Evolutionary conservation across 2,888 invertebrate genomes (phyloP).

Genomic region (Epinotia demarniana): DNA sequence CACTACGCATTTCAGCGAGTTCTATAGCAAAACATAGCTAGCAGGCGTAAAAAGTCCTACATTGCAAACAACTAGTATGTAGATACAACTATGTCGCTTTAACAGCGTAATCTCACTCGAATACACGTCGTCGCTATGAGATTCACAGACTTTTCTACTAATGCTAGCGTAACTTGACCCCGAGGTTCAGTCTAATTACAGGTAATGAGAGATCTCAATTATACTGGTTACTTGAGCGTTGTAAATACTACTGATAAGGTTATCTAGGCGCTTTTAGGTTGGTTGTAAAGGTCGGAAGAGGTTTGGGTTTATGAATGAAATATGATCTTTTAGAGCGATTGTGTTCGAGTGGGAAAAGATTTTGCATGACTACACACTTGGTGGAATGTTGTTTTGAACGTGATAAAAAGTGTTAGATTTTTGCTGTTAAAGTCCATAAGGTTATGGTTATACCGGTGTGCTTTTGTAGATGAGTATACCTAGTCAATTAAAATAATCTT

Average conservation of each 20-base stretch:
- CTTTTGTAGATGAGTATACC: no score
- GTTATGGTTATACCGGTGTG: no score
- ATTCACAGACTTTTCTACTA: background rate
- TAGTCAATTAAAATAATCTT: no score
- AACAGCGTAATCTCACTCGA: slow-evolving; percentile 1
- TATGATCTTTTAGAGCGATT: background rate
- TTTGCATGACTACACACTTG: slow-evolving; percentile 4
- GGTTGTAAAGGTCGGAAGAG: background rate
- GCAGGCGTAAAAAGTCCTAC: background rate
- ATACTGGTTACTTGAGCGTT: background rate
- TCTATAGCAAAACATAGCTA: background rate
- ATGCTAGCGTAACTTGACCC: background rate
- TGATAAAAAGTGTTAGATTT: background rate
- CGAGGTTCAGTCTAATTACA: background rate
- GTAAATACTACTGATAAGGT: slow-evolving; percentile 4
- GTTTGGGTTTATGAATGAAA: background rate
- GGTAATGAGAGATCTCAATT: background rate
- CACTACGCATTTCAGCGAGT: background rate
- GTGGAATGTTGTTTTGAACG: background rate
- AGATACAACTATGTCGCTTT: background rate
- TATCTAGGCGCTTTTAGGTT: background rate
- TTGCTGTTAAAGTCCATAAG: background rate
- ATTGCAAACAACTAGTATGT: background rate
- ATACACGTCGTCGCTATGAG: background rate
- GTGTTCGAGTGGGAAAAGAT: slow-evolving; percentile 5